Base-by-base conservation (phyloP, 2,113 vertebrate species). In the Megaceryle maxima region DNA sequence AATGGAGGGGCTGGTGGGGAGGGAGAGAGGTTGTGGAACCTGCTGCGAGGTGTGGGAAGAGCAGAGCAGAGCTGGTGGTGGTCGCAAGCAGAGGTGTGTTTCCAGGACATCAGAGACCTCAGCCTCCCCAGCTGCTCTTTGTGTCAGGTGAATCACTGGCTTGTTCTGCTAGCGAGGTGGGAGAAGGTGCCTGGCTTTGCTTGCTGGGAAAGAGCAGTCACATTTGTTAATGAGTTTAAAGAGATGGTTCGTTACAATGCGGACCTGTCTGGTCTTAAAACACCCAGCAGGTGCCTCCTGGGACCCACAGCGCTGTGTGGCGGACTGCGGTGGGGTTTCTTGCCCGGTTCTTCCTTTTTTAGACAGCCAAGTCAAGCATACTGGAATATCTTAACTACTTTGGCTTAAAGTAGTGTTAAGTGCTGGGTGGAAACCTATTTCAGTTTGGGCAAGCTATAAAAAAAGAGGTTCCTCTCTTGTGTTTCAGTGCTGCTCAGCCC, bases 361-460 rank as follows among this genome's bases (percentile, higher is more conserved):
- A 92, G 81, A 51, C 56, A 67, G 56, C 76, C 69, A 77, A 88
- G 55, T 21, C 7, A 41, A 64, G 60, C 26, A 50, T 51, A 83
- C 83, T 1, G 5, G 75, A 96, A 92, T 97, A 92, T 83, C 80
- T 80, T 59, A 86, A 81, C n/a, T 91, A n/a, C 50, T 69, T 48
- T 60, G 46, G 46, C 60, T 35, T 50, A 68, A 97, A 95, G 83
- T 50, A 59, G 29, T 60, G 80, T 76, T 93, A 95, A 96, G 81
- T 95, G 74, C 57, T 79, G 91, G 91, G 96, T 96, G 96, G 95
- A 87, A 94, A 94, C 81, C 74, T 73, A 26, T 87, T 89, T 84
- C 31, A 53, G 15, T 72, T 46, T 85, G 73, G 77, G 31, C 53
- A 57, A 75, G 76, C 73, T 94, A 37, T 94, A 96, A 93, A 95